phyloP scores from a whole-genome alignment of 2,797 vertebrate species.

The Sphenopsis melanotis region DNA sequence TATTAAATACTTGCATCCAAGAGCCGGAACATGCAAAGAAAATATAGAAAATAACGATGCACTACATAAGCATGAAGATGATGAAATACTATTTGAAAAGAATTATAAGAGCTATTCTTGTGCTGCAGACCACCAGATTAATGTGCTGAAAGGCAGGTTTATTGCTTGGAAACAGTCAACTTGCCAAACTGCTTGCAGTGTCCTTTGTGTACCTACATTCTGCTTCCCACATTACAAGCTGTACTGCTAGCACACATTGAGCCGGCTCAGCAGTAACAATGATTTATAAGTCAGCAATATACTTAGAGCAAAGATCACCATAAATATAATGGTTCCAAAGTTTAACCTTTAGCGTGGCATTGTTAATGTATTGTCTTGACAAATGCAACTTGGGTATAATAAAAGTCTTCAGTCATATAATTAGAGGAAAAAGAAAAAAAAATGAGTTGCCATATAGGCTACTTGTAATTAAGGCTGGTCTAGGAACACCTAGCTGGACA shows the following conservation, averaged over 20 bases:
- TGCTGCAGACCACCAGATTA: not conserved
- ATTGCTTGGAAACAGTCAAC: not conserved
- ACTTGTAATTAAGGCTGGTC: not conserved
- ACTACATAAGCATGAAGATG: not conserved
- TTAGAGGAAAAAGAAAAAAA: not conserved
- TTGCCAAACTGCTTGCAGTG: not conserved
- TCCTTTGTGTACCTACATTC: not conserved
- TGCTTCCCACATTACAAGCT: not conserved
- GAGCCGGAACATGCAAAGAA: not conserved
- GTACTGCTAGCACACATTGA: not conserved
- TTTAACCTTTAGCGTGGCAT: not conserved
- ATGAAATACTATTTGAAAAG: not conserved
- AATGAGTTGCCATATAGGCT: not conserved
- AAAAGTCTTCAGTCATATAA: not conserved
- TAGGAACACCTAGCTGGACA: not conserved
- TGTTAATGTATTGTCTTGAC: not conserved
- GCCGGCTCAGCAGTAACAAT: not conserved
- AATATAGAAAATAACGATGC: not conserved
- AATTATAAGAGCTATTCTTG: not conserved
- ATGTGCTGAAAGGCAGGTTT: not conserved
- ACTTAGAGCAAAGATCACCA: not conserved
- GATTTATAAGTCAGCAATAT: not conserved
- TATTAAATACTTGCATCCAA: not conserved
- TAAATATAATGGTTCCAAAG: not conserved
- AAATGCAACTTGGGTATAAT: not conserved